These are phyloP conservation scores for Zygothrica quintamaculata DNA, from an alignment of 2,888 invertebrate genomes.

Conservation along the genomic window DNA sequence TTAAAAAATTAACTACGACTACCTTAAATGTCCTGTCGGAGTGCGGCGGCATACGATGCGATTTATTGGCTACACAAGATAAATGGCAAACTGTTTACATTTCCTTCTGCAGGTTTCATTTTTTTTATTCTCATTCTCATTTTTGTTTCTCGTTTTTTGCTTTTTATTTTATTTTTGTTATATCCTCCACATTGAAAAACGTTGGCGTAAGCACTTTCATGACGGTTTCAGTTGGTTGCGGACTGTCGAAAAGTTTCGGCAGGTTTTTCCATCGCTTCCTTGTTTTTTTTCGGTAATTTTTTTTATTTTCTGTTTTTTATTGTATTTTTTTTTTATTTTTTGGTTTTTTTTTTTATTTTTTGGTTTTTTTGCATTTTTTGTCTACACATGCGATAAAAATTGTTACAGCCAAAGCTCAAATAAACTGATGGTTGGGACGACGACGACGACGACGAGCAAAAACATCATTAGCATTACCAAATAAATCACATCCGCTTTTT, in stretches of 20 bases:
- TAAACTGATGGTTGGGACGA: conserved; percentile 69
- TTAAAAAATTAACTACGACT: conserved; percentile 73
- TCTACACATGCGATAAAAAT: conserved; percentile 79
- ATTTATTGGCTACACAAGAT: conserved; percentile 77
- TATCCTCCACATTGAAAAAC: conserved; percentile 44
- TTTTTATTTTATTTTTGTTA: not conserved
- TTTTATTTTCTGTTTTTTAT: conserved; percentile 26
- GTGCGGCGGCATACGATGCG: conserved; percentile 53
- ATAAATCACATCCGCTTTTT: conserved; percentile 82
- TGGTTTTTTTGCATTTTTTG: conserved; percentile 33
- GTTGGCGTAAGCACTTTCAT: conserved; percentile 76
- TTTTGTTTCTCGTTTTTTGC: too few relatives aligned
- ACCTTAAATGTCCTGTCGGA: conserved; percentile 49
- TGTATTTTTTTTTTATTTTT: not conserved
- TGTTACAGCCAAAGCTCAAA: conserved; percentile 73
- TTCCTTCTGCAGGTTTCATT: conserved; percentile 61
- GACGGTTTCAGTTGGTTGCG: conserved; percentile 59
- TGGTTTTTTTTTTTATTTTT: conserved; percentile 17
- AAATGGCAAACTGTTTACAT: conserved; percentile 79
- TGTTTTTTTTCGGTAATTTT: conserved; percentile 15
- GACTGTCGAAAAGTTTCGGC: conserved; percentile 64
- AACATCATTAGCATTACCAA: conserved; percentile 82
- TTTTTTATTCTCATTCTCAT: not conserved
- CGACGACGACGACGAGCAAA: conserved; percentile 69
- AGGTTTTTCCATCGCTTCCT: conserved; percentile 60